Base-by-base conservation (phyloP, 2,888 invertebrate genomes). In the Branchellion lobata region DNA sequence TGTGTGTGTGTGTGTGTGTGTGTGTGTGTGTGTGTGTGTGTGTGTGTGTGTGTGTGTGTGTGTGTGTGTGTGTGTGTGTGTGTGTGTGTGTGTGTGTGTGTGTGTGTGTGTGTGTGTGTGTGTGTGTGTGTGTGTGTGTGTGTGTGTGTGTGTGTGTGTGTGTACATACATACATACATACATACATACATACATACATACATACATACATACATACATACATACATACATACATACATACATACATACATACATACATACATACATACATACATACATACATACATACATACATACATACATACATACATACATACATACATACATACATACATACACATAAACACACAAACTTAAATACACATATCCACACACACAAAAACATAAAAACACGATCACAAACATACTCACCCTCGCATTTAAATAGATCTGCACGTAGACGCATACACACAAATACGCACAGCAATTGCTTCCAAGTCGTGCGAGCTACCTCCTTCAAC, bases 361-460 rank as follows among this genome's bases (percentile, higher is more conserved):
- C 33, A 69, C 40, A 36, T 34, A 72, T 34, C 33, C 27, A 73
- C 27, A 73, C n/a, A 36, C 47, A 73, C 40, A n/a, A 33, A 79
- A 36, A 79, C 71, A 76, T 47, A 73, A n/a, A 72, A 40, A 79
- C 72, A 79, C 79, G 76, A 27, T 77, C 53, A 79, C 72, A 79
- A 34, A 76, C 47, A 72, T 51, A 79, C 31, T 77, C 53, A 79
- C 40, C 34, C 51, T 34, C 27, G 65, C 33, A 69, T 68, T 21
- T 34, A 72, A 34, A 72, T 34, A 73, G 36, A 73, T 21, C 27
- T 36, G 36, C 40, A 36, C 36, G 47, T 27, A 73, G 27, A 33
- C 33, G 36, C 36, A 21, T 14, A 36, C 14, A 73, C 2, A 73
- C 40, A 8, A 40, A 40, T n/a, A n/a, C n/a, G n/a, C n/a, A n/a